Evolutionary conservation across 2,888 invertebrate species (phyloP), one percentile per base, ranked within the genome.

Genomic region (Pseudoips prasinana): DNA sequence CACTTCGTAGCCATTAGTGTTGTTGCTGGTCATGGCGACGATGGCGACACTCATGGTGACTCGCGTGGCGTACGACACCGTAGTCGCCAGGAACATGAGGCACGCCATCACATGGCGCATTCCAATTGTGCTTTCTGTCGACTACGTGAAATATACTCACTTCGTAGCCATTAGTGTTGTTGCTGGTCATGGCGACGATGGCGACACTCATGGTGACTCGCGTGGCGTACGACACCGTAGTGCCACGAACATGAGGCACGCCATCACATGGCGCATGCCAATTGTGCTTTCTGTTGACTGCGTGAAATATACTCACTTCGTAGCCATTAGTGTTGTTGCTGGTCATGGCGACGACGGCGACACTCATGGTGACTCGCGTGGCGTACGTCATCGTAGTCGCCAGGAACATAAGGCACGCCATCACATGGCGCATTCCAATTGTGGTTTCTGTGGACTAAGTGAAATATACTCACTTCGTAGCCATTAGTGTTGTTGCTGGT

Each of bases 321-420:
- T 67, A 68, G 1, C 67, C 70, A 23, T 77, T 68, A 32, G 63
- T 63, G 43, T 81, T 83, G 25, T 70, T 60, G 22, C 73, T 84
- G 2, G 91, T 91, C 92, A 94, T 94, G 25, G 92, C 92, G 1
- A 93, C 92, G 45, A 94, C 90, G 8, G 91, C 91, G 20, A 93
- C 91, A 29, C 93, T 93, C 76, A 93, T 90, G 68, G 91, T 91
- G 42, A 92, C 91, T 20, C 93, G 72, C 37, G 92, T 90, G 0
- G 91, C 90, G 64, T 92, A 94, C 5, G 91, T 92, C 26, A 91
- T 86, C 1, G 90, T 79, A 23, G 92, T 90, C 6, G 91, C 87
- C 19, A 91, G 59, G 61, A 92, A 92, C 61, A 93, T 80, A 36
- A 92, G 68, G 11, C 91, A 57, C 1, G 90, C 80, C 46, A 93